Conservation (phyloP, 2,888 invertebrate species). For the Cactoblastis cactorum region DNA sequence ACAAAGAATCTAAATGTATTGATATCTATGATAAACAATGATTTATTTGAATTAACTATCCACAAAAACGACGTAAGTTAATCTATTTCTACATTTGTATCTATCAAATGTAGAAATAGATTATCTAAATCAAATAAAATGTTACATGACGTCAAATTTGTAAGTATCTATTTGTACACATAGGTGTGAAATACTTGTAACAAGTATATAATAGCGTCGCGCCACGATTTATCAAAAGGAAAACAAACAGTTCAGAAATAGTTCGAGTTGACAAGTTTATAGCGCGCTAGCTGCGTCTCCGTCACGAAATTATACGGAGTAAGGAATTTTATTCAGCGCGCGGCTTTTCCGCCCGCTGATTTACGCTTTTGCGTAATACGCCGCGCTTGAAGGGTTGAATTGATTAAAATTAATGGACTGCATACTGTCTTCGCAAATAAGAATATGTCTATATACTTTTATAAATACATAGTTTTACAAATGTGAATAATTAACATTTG, state of each 20-base stretch:
- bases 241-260: conserved; percentile 74
- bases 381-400: conserved; percentile 6
- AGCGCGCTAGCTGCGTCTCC: conserved; percentile 38
- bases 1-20: too few relatives aligned
- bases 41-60: too few relatives aligned
- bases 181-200: conserved; percentile 8
- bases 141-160: too few relatives aligned
- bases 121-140: too few relatives aligned
- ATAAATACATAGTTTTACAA: too few relatives aligned
- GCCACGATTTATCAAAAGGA: conserved; percentile 72
- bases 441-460: not conserved
- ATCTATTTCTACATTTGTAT: too few relatives aligned
- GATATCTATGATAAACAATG: too few relatives aligned
- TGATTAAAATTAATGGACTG: conserved; percentile 4
- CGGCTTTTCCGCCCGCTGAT: conserved; percentile 26
- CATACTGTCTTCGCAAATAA: not conserved
- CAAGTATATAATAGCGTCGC: conserved; percentile 55
- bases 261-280: conserved; percentile 75
- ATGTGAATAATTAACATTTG: too few relatives aligned
- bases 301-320: conserved; percentile 50
- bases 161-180: not conserved
- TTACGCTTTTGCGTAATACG: conserved; percentile 23
- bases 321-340: conserved; percentile 50
- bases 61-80: too few relatives aligned
- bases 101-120: too few relatives aligned